Conservation (phyloP, 2,888 invertebrate species). For the Zele albiditarsus region DNA sequence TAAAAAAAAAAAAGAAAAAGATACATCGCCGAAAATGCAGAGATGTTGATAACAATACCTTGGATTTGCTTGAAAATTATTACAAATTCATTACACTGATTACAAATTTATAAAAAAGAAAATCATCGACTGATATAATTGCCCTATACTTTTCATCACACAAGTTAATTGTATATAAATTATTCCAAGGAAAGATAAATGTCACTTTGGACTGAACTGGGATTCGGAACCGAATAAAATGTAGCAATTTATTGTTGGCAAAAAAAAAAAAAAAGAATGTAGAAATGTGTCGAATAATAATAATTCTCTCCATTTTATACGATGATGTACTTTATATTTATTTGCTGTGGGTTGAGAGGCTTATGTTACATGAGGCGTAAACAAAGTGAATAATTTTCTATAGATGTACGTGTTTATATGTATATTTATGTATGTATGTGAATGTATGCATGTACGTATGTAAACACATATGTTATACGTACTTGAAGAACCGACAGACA, state of each 20-base stretch:
- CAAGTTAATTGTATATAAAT: too few relatives aligned
- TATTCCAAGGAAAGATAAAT: too few relatives aligned
- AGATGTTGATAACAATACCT: neutral
- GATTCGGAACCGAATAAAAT: too few relatives aligned
- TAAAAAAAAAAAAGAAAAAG: neutral
- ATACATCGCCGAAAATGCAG: neutral
- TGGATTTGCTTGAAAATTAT: neutral
- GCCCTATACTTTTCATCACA: too few relatives aligned
- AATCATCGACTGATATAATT: too few relatives aligned
- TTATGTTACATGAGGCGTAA: conserved; percentile 10
- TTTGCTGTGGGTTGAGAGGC: neutral
- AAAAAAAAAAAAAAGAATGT: neutral
- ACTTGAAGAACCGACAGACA: conserved; percentile 2
- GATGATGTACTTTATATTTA: neutral
- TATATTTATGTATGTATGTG: neutral
- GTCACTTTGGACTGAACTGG: too few relatives aligned
- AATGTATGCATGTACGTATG: neutral
- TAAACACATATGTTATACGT: neutral
- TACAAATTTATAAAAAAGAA: too few relatives aligned
- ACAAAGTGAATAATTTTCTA: conserved; percentile 25
- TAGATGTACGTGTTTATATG: too few relatives aligned
- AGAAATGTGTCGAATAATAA: neutral
- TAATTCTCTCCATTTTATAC: neutral
- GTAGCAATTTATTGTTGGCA: neutral
- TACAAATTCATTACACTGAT: neutral